These are phyloP conservation scores for Pelodiscus sinensis DNA, from an alignment of 2,113 vertebrate genomes.

Conservation along the genomic window DNA sequence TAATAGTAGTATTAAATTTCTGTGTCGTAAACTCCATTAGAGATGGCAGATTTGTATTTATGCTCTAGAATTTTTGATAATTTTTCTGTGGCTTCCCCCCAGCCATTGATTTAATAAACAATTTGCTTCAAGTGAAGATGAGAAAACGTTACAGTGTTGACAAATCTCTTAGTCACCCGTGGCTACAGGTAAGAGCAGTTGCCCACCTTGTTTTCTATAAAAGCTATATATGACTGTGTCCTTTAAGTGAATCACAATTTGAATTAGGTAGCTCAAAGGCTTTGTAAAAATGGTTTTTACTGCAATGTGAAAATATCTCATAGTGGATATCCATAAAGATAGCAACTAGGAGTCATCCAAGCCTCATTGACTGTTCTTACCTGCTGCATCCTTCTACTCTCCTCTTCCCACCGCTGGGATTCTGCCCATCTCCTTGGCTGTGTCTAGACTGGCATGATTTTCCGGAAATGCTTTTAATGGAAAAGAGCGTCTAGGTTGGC, in stretches of 20 bases:
- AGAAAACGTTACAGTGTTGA: conserved; percentile 98
- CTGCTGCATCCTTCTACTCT: background rate
- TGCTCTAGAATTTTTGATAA: background rate
- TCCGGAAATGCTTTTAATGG: too few species aligned
- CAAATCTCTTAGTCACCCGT: conserved; percentile 97
- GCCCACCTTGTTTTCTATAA: background rate
- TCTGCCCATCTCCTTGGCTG: background rate
- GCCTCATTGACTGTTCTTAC: background rate
- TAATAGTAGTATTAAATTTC: background rate
- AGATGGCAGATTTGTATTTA: background rate
- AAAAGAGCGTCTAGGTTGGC: too few species aligned
- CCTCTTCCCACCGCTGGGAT: background rate
- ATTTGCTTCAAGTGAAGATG: conserved; percentile 99
- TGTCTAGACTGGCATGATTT: too few species aligned
- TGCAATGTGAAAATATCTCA: background rate
- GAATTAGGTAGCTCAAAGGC: background rate
- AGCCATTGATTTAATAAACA: conserved; percentile 98
- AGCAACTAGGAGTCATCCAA: background rate
- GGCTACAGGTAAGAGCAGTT: conserved; percentile 90
- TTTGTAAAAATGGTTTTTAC: background rate
- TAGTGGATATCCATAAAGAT: background rate
- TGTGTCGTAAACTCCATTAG: background rate
- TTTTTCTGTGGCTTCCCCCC: conserved; percentile 47
- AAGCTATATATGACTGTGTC: background rate
- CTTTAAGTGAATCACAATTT: conserved; percentile 4